Evolutionary conservation across 2,797 vertebrate species (phyloP).

Genomic region (Gallinago solitaria): DNA sequence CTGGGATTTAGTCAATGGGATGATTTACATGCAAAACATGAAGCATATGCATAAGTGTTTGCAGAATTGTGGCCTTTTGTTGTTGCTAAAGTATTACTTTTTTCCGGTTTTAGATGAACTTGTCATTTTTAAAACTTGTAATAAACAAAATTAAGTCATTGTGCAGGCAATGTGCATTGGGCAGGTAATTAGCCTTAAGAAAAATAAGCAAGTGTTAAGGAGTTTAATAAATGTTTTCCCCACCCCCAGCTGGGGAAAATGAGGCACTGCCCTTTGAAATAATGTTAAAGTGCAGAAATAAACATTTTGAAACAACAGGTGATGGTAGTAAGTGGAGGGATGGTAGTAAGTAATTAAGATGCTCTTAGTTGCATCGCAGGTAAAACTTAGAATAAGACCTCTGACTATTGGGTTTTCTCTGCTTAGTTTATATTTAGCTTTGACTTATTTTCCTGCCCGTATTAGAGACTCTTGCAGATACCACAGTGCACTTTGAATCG

Average conservation of each 20-base stretch:
- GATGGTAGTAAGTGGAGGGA: not conserved
- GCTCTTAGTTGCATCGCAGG: not conserved
- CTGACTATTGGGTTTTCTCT: not conserved
- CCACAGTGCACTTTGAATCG: not conserved
- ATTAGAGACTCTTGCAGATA: not conserved
- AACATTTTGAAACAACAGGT: not conserved
- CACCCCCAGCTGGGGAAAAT: not conserved
- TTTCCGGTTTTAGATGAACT: conserved; percentile 56
- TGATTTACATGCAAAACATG: conserved; percentile 57
- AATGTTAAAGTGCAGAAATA: not conserved
- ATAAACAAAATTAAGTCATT: conserved; percentile 29
- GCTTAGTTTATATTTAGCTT: not conserved
- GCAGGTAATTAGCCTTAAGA: conserved; percentile 26
- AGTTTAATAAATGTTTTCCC: not conserved
- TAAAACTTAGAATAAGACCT: not conserved
- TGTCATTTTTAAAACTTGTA: conserved; percentile 47
- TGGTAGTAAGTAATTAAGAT: too few species aligned
- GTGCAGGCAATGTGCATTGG: not conserved
- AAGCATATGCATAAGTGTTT: conserved; percentile 53
- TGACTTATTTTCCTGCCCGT: not conserved
- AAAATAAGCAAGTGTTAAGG: conserved; percentile 24
- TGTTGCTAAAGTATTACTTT: conserved; percentile 16
- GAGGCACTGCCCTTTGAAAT: not conserved
- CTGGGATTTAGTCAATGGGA: conserved; percentile 32
- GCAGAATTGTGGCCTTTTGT: conserved; percentile 20